phyloP scores from a whole-genome alignment of 2,113 vertebrate species.

The Nerophis ophidion region DNA sequence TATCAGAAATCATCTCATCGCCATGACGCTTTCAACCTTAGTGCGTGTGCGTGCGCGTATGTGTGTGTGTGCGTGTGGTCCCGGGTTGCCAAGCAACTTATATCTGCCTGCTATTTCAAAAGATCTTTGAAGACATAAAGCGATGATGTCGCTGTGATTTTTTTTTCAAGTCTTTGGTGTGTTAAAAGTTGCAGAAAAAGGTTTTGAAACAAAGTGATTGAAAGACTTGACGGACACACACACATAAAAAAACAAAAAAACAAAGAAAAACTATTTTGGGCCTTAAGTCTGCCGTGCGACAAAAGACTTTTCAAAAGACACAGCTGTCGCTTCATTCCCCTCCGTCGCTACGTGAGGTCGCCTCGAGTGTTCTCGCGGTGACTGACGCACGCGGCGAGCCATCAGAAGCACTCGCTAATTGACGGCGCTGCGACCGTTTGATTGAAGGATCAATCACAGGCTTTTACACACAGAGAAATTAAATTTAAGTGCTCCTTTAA shows the following conservation, averaged over 20 bases:
- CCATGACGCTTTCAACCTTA: background rate
- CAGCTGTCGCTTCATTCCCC: background rate
- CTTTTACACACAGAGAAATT: background rate
- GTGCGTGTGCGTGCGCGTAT: background rate
- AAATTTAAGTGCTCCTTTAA: background rate
- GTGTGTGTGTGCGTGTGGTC: background rate
- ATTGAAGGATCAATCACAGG: background rate
- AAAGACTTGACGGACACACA: background rate
- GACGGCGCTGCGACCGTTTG: background rate
- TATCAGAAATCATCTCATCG: background rate
- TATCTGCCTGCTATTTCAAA: background rate
- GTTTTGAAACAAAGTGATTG: slow-evolving; percentile 1
- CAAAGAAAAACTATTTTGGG: slow-evolving; percentile 3
- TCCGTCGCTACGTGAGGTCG: slow-evolving; percentile 4
- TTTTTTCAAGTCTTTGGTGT: slow-evolving; percentile 2
- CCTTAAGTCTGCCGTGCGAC: background rate
- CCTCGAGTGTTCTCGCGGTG: background rate
- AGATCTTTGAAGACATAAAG: slow-evolving; percentile 2
- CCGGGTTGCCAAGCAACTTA: slow-evolving; percentile 3
- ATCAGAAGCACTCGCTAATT: background rate
- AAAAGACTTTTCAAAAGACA: background rate
- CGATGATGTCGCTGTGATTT: slow-evolving; percentile 4
- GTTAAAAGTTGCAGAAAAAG: background rate
- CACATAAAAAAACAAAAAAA: background rate
- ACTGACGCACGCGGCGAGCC: background rate